Evolutionary conservation across 2,888 invertebrate genomes (phyloP).

Genomic region (Baccha elongata): DNA sequence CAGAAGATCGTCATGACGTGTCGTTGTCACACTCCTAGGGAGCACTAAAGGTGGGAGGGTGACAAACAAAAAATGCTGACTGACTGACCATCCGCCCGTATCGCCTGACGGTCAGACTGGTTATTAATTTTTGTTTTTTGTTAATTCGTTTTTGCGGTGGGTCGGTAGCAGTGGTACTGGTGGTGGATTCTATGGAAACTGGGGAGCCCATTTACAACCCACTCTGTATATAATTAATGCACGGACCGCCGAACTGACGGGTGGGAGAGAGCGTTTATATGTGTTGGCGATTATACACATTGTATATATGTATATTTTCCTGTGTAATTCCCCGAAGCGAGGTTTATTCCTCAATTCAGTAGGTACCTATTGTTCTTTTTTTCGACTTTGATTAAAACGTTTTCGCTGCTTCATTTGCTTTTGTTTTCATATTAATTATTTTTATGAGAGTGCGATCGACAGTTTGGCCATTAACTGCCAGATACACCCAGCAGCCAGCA

Average conservation of each 20-base stretch:
- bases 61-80: conserved; percentile 12
- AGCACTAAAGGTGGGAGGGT: conserved; percentile 32
- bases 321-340: conserved; percentile 31
- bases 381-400: conserved; percentile 38
- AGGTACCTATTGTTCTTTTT: neutral
- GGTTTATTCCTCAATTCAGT: conserved; percentile 25
- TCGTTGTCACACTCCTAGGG: conserved; percentile 50
- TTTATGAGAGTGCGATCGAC: conserved; percentile 20
- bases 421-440: conserved; percentile 40
- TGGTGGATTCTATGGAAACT: conserved; percentile 56
- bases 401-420: conserved; percentile 30
- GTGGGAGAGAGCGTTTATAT: conserved; percentile 59
- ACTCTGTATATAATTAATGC: conserved; percentile 68
- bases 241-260: conserved; percentile 40
- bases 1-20: conserved; percentile 45
- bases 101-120: conserved; percentile 20
- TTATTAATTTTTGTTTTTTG: conserved; percentile 47
- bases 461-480: conserved; percentile 44
- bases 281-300: conserved; percentile 28
- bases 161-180: conserved; percentile 27
- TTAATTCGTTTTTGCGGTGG: conserved; percentile 66
- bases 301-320: conserved; percentile 15
- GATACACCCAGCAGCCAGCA: conserved; percentile 40
- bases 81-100: conserved; percentile 11
- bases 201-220: conserved; percentile 69